phyloP scores from a whole-genome alignment of 2,888 invertebrate genomes.

The Anaspis maculata region DNA sequence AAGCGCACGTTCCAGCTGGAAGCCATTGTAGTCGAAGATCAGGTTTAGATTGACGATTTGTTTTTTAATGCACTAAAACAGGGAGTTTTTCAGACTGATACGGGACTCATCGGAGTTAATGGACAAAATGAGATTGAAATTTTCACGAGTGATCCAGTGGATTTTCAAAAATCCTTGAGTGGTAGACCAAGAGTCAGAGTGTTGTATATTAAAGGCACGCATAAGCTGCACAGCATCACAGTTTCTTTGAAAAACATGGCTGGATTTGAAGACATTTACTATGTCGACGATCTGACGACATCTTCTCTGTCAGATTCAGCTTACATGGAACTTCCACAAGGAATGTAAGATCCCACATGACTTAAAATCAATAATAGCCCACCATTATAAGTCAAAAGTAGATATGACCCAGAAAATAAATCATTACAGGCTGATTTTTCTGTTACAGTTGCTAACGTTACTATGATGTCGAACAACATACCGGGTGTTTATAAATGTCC shows the following conservation, averaged over 20 bases:
- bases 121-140: conserved; percentile 43
- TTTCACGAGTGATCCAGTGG: conserved; percentile 50
- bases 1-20: conserved; percentile 26
- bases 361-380: background rate
- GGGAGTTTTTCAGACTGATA: conserved; percentile 31
- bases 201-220: conserved; percentile 33
- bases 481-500: too few species aligned
- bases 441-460: too few species aligned
- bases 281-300: conserved; percentile 40
- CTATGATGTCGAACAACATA: too few species aligned
- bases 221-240: conserved; percentile 32
- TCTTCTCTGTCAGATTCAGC: conserved; percentile 50
- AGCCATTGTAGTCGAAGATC: conserved; percentile 29
- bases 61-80: conserved; percentile 1
- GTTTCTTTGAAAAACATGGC: conserved; percentile 30
- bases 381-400: too few species aligned
- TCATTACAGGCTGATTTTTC: too few species aligned
- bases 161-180: conserved; percentile 50
- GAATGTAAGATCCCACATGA: conserved; percentile 39
- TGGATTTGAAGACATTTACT: conserved; percentile 48
- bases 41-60: conserved; percentile 19
- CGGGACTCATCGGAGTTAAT: conserved; percentile 37
- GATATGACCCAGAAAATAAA: background rate
- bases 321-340: conserved; percentile 52
- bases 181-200: conserved; percentile 52